A percentile compares a stretch with the other conserved stretches of the same genome.
phyloP scores from a whole-genome alignment of 1,140 invertebrate species.

The Zophobas morio region DNA sequence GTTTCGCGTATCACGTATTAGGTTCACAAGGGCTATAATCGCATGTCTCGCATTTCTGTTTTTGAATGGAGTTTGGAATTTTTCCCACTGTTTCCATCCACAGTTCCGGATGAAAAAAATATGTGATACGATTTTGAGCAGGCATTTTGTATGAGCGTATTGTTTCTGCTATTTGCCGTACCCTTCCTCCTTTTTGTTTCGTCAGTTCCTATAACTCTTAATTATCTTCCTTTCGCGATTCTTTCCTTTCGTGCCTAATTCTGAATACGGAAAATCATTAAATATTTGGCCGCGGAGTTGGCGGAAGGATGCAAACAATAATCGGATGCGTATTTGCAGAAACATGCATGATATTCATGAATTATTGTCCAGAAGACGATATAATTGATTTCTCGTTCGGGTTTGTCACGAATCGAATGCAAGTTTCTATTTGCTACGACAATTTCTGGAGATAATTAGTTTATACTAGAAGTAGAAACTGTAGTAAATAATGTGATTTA shows the following conservation, averaged over 20 bases:
- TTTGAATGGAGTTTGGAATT: constrained; percentile 29
- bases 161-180: constrained; percentile 24
- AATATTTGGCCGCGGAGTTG: constrained; percentile 16
- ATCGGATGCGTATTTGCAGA: constrained; percentile 4
- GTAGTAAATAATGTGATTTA: constrained; percentile 9
- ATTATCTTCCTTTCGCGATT: constrained; percentile 14
- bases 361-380: constrained; percentile 18
- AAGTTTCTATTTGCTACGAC: constrained; percentile 16
- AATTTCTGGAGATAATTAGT: constrained; percentile 41
- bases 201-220: constrained; percentile 1
- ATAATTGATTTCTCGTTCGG: constrained; percentile 25
- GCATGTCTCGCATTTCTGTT: constrained; percentile 9
- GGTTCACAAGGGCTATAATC: constrained; percentile 10
- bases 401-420: not conserved
- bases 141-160: constrained; percentile 24
- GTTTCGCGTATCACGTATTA: constrained; percentile 6
- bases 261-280: constrained; percentile 20
- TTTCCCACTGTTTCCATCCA: constrained; percentile 22
- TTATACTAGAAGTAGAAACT: constrained; percentile 1
- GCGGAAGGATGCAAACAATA: not conserved
- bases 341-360: constrained; percentile 23
- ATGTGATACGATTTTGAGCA: constrained; percentile 26
- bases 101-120: constrained; percentile 23
- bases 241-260: constrained; percentile 4
- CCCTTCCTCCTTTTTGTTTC: not conserved